Conservation (phyloP, 2,797 vertebrate species). For the Malurus leucopterus region DNA sequence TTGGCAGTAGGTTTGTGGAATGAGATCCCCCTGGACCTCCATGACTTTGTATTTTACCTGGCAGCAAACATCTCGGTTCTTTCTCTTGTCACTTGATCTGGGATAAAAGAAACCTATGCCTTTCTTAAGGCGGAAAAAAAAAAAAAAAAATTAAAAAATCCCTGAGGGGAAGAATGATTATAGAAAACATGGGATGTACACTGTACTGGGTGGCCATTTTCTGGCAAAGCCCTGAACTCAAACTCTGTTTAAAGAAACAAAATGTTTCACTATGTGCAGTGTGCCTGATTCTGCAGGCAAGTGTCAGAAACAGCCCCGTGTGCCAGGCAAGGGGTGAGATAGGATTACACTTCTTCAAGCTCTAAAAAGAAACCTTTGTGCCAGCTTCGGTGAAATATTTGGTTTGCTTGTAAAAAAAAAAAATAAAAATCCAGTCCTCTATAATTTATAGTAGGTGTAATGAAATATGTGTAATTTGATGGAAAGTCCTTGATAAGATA, state of each 20-base stretch:
- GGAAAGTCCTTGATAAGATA: slow-evolving; percentile 49
- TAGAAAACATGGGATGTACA: neutral
- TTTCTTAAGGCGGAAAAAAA: slow-evolving; percentile 4
- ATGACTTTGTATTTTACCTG: slow-evolving; percentile 36
- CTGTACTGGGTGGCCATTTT: neutral
- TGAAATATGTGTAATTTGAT: slow-evolving; percentile 58
- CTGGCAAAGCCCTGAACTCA: neutral
- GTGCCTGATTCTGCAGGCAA: neutral
- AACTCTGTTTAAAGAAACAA: neutral
- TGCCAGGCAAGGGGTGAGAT: neutral
- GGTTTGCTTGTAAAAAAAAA: neutral
- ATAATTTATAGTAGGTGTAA: slow-evolving; percentile 47
- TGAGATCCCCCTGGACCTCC: slow-evolving; percentile 27
- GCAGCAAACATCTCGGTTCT: slow-evolving; percentile 22
- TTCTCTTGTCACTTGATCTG: slow-evolving; percentile 71
- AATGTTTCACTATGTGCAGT: neutral
- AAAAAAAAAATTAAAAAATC: neutral
- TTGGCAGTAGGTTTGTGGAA: slow-evolving; percentile 22
- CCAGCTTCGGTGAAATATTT: neutral
- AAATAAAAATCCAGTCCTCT: neutral
- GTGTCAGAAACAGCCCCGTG: neutral
- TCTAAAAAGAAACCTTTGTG: neutral
- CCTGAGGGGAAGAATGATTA: neutral
- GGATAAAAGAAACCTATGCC: slow-evolving; percentile 67
- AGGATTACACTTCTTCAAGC: neutral